phyloP scores from a whole-genome alignment of 2,888 invertebrate species.

The Drosophila helvetica region DNA sequence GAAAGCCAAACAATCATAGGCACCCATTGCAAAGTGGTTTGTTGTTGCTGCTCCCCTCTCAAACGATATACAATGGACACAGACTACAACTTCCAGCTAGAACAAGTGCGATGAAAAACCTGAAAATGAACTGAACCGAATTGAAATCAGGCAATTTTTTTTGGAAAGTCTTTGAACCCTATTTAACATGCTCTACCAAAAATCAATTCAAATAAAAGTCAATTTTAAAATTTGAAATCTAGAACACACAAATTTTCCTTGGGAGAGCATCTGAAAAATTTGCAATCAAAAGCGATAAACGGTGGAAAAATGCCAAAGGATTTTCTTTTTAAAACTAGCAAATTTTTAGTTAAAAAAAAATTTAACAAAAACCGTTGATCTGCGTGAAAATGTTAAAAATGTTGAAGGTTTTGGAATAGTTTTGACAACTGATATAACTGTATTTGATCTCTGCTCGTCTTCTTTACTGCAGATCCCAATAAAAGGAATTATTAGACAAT shows the following conservation, averaged over 20 bases:
- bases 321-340: too few relatives aligned
- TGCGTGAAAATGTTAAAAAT: too few relatives aligned
- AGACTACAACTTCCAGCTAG: conserved; percentile 35
- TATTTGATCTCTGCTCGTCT: too few relatives aligned
- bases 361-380: too few relatives aligned
- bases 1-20: conserved; percentile 49
- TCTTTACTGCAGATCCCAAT: too few relatives aligned
- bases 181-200: conserved; percentile 8
- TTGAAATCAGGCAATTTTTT: conserved; percentile 1
- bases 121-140: background rate
- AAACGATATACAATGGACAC: conserved; percentile 68
- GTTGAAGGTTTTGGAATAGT: too few relatives aligned
- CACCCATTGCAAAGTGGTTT: conserved; percentile 37
- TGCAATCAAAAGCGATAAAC: conserved; percentile 12
- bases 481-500: too few relatives aligned
- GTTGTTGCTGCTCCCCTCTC: conserved; percentile 41
- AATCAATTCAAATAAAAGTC: background rate
- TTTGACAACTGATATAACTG: too few relatives aligned
- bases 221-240: conserved; percentile 24
- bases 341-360: too few relatives aligned
- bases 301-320: background rate
- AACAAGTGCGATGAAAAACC: conserved; percentile 37
- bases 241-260: conserved; percentile 29
- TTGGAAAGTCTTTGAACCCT: conserved; percentile 6
- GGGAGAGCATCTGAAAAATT: conserved; percentile 32